Conservation (phyloP, 1,140 invertebrate genomes). For the Procambarus virginalis region DNA sequence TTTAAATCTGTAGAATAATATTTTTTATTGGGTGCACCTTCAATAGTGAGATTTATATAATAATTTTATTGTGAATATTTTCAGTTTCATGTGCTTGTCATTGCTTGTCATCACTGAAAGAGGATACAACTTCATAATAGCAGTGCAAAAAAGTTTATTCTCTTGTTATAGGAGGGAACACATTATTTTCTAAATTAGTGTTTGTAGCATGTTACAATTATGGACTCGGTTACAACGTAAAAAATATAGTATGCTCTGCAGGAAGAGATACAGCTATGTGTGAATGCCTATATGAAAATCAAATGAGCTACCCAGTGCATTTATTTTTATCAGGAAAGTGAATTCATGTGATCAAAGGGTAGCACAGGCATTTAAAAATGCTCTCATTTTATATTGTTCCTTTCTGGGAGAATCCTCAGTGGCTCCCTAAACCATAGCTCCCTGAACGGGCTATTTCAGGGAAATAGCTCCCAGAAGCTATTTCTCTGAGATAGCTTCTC, state of each 20-base stretch:
- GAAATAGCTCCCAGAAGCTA: no score
- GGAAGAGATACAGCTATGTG: background rate
- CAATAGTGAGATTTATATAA: background rate
- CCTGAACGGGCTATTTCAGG: no score
- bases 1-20: background rate
- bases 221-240: background rate
- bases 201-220: no score
- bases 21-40: background rate
- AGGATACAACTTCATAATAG: no score
- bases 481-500: no score
- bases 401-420: background rate
- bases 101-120: no score
- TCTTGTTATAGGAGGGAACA: no score
- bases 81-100: background rate
- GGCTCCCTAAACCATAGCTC: no score
- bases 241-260: background rate
- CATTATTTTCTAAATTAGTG: no score
- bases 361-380: background rate
- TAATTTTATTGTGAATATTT: background rate
- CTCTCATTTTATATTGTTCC: background rate
- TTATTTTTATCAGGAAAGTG: background rate
- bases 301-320: background rate
- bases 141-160: no score
- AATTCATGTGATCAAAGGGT: background rate
- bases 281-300: background rate